Evolutionary conservation across 2,113 vertebrate genomes (phyloP).

Genomic region (Vombatus ursinus): DNA sequence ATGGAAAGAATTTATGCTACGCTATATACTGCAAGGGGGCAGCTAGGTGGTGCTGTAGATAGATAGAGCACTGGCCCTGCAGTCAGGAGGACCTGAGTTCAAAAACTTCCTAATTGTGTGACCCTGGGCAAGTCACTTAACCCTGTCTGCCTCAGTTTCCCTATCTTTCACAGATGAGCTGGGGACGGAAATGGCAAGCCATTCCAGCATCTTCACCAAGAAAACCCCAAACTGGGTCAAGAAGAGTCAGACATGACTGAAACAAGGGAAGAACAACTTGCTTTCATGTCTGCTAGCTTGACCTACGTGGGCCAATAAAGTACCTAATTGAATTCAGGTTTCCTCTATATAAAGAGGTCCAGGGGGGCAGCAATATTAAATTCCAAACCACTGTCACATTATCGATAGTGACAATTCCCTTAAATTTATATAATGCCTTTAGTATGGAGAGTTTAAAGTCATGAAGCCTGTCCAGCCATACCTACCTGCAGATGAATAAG

Average conservation of each 20-base stretch:
- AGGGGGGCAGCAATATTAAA: background rate
- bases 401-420: constrained; percentile 30
- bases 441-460: constrained; percentile 11
- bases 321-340: background rate
- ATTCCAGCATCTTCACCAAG: background rate
- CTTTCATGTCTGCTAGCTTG: background rate
- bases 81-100: too few species aligned
- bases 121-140: background rate
- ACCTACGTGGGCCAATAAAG: background rate
- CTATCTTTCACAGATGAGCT: background rate
- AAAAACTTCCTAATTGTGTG: background rate
- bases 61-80: too few species aligned
- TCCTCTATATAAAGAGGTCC: background rate
- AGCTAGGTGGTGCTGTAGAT: too few species aligned
- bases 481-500: constrained; percentile 93
- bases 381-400: background rate
- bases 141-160: background rate
- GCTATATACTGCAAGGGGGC: too few species aligned
- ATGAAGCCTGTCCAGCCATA: background rate
- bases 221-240: background rate
- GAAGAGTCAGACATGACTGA: background rate
- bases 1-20: too few species aligned
- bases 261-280: too few species aligned
- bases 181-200: background rate
- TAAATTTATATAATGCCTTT: background rate